phyloP scores from a whole-genome alignment of 2,113 vertebrate genomes.

The Pholis gunnellus region DNA sequence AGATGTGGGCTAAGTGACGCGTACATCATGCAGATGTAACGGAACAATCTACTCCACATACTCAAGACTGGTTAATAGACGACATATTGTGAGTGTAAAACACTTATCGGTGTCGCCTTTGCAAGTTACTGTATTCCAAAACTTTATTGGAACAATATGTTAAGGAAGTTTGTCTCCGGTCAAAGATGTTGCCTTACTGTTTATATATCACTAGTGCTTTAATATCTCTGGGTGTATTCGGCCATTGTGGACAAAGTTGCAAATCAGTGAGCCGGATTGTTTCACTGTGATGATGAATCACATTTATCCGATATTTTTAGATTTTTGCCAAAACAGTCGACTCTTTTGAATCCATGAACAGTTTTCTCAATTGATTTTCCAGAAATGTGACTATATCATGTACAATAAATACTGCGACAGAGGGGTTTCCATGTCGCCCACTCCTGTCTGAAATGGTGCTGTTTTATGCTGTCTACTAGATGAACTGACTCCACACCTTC shows the following conservation, averaged over 20 bases:
- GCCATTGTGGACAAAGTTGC: neutral
- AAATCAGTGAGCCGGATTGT: neutral
- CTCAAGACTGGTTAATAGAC: neutral
- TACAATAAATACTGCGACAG: neutral
- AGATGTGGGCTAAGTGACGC: conserved; percentile 33
- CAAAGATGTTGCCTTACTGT: neutral
- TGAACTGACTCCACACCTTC: neutral
- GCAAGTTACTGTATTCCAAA: neutral
- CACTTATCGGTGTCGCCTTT: neutral
- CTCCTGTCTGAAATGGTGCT: neutral
- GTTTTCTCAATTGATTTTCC: neutral
- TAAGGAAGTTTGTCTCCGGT: neutral
- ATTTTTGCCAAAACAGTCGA: neutral
- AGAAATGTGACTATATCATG: neutral
- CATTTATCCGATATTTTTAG: neutral
- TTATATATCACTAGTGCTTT: neutral
- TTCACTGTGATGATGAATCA: neutral
- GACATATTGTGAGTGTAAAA: neutral
- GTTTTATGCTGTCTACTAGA: neutral
- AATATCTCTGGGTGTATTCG: neutral
- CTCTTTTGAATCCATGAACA: neutral
- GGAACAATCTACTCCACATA: conserved; percentile 22
- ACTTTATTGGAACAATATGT: neutral
- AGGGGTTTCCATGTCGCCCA: neutral
- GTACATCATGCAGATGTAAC: conserved; percentile 43